Evolutionary conservation across 2,888 invertebrate species (phyloP).

Genomic region (Drosophila seclusa): DNA sequence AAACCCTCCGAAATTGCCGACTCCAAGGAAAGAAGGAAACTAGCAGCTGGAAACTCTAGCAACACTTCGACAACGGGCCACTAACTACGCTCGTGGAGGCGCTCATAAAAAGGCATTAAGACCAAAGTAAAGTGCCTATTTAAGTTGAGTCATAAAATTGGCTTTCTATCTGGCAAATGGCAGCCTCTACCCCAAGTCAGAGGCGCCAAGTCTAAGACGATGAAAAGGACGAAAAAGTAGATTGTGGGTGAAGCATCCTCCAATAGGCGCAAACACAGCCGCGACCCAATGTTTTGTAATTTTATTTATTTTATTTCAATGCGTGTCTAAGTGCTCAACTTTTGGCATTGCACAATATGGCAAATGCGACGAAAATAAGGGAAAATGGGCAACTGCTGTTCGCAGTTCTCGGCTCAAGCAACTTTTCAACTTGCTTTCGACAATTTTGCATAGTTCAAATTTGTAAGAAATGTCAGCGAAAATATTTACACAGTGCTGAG

Average conservation of each 20-base stretch:
- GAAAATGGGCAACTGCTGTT: conserved; percentile 9
- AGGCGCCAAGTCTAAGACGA: conserved; percentile 1
- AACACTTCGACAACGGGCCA: conserved; percentile 37
- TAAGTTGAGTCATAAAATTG: conserved; percentile 82
- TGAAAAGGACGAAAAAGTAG: not conserved
- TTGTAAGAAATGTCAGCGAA: conserved; percentile 22
- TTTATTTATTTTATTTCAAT: conserved; percentile 80
- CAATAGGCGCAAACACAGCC: conserved; percentile 13
- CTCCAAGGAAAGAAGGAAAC: not conserved
- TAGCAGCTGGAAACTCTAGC: conserved; percentile 34
- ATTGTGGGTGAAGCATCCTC: not conserved
- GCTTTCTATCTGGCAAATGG: conserved; percentile 76
- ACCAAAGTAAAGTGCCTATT: conserved; percentile 81
- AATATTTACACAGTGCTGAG: conserved; percentile 22
- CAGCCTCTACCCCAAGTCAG: conserved; percentile 12
- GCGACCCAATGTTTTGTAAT: conserved; percentile 57
- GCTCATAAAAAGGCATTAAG: conserved; percentile 80
- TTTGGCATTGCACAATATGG: conserved; percentile 53
- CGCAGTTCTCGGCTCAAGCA: conserved; percentile 3
- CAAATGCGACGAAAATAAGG: conserved; percentile 14
- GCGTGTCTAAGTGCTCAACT: conserved; percentile 74
- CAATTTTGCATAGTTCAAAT: conserved; percentile 50
- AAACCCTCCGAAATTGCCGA: not conserved
- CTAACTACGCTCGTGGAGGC: conserved; percentile 50
- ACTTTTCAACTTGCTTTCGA: conserved; percentile 11